Evolutionary conservation across 2,888 invertebrate genomes (phyloP), one percentile per base, ranked within the genome.

Genomic region (Stenchaetothrips biformis): DNA sequence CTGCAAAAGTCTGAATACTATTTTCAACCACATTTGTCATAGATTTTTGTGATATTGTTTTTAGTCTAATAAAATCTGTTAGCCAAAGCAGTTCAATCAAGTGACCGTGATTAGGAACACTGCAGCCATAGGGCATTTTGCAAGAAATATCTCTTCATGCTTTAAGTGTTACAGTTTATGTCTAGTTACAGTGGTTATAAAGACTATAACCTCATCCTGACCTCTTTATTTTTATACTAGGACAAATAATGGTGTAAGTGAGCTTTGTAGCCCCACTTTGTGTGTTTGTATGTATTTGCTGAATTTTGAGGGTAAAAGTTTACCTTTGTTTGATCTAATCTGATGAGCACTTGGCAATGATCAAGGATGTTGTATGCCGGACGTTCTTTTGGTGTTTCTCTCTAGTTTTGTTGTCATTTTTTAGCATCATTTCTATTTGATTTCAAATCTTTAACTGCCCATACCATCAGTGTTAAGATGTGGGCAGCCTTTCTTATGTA

Each of bases 11-110:
- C 67, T 74, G 67, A 74, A 74, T 25, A 21, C 59, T 59, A 18
- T 74, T 25, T 74, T 25, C 21, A 74, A 25, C 25, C 67, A 74
- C 25, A 74, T 74, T 74, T 74, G 67, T 25, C 25, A 25, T 74
- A 74, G 67, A 74, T 25, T 74, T 74, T 74, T 74, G 67, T 21
- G n/a, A 74, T 74, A n/a, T 74, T 74, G 37, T 74, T 74, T 74
- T 25, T 74, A 74, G 67, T 74, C 25, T 25, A 25, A 21, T 25
- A 25, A 18, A 67, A 21, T n/a, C 7, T 25, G 8, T 25, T 37
- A 74, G 67, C 67, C 67, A 74, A 74, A 74, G 67, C 67, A 21
- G 25, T 74, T 74, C 25, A 74, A 74, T 7, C 25, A 21, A 21
- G 25, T 11, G 11, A 25, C 21, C 7, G 25, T 59, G 59, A 16